A percentile compares a stretch with the other conserved stretches of the same genome.
Evolutionary conservation across 1,140 invertebrate genomes (phyloP).

Genomic region (Trichomalopsis sarcophagae): DNA sequence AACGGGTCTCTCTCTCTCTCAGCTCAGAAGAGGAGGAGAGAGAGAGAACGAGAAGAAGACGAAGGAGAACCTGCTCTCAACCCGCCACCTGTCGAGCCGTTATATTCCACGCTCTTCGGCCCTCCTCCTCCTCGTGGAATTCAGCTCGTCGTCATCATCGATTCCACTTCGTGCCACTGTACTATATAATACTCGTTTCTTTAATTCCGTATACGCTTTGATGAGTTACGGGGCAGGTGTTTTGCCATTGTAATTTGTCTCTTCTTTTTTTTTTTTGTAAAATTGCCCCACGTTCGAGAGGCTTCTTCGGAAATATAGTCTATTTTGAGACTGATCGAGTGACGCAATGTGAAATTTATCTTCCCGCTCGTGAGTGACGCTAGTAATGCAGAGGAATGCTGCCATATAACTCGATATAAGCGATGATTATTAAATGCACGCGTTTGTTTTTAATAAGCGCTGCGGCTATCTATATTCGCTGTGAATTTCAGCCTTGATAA

Average conservation of each 20-base stretch:
- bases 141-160: conserved; percentile 39
- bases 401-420: not conserved
- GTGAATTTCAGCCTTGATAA: too few species aligned
- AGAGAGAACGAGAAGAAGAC: conserved; percentile 3
- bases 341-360: not conserved
- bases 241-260: not conserved
- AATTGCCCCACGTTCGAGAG: not conserved
- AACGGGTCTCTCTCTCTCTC: conserved; percentile 8
- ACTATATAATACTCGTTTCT: too few species aligned
- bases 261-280: not conserved
- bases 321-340: not conserved
- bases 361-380: not conserved
- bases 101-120: conserved; percentile 48
- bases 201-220: too few species aligned
- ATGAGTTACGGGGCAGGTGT: too few species aligned
- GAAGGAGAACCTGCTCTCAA: conserved; percentile 61
- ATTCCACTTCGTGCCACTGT: not conserved
- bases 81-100: conserved; percentile 63
- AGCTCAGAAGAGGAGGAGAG: not conserved
- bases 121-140: conserved; percentile 46
- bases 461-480: too few species aligned
- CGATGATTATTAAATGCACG: too few species aligned
- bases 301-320: not conserved
- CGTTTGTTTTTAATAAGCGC: too few species aligned
- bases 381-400: not conserved